Evolutionary conservation across 2,113 vertebrate species (phyloP).

Genomic region (Marcusenius ussheri): DNA sequence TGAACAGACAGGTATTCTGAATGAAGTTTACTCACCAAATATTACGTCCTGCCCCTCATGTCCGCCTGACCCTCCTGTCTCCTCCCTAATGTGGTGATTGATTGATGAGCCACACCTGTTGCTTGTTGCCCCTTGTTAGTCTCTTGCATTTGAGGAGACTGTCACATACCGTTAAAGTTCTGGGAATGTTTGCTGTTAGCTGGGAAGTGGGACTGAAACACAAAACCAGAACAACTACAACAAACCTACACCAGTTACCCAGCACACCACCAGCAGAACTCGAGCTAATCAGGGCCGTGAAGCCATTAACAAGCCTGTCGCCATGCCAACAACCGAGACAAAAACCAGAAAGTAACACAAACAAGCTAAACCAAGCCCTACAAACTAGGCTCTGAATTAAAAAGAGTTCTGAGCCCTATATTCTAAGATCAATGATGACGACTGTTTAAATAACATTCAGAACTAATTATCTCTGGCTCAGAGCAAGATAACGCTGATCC

Average conservation of each 20-base stretch:
- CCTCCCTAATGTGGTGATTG: no score
- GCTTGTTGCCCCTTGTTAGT: no score
- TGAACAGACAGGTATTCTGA: neutral
- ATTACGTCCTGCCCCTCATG: neutral
- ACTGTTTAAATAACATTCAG: neutral
- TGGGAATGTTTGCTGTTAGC: neutral
- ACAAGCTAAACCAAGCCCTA: neutral
- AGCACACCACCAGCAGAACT: neutral
- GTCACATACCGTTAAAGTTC: neutral
- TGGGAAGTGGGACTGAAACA: neutral
- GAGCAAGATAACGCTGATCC: neutral
- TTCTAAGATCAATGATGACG: neutral
- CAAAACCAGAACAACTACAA: neutral
- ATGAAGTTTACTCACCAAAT: neutral
- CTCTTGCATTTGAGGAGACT: neutral
- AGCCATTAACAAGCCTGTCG: neutral
- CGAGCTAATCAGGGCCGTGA: neutral
- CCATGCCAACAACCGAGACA: neutral
- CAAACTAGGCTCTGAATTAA: neutral
- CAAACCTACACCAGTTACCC: neutral
- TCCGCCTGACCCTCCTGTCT: neutral
- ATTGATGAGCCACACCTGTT: no score
- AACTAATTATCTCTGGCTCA: neutral
- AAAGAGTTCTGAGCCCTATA: neutral
- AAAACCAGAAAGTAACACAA: neutral